Base-by-base conservation (phyloP, 2,113 vertebrate genomes). In the Caracal caracal region DNA sequence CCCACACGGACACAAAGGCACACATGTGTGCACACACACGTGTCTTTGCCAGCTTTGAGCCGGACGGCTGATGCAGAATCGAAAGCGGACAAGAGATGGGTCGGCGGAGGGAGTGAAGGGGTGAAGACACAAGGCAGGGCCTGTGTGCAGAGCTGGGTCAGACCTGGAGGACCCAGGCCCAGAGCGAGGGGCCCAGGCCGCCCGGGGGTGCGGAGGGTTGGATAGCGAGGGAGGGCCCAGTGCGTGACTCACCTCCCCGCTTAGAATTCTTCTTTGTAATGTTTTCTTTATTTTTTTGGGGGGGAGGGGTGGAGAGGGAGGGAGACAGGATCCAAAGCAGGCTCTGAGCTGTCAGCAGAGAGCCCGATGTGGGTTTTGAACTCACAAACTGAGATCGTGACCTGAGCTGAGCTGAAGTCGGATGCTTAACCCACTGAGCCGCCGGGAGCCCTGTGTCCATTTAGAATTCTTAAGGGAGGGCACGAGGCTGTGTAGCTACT, bases 1-100 rank as follows among this genome's bases (percentile, higher is more conserved):
- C 5, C 12, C 24, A 6, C 1, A 0, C 0, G 61, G 28, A 3
- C 47, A 12, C 59, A 61, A n/a, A 43, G 4, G 12, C 37, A 6
- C 7, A 0, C 0, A 3, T 0, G 15, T 7, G 7, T 24, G 19
- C 1, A 8, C 24, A 8, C 24, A 35, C 0, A 1, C 2, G 65
- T n/a, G 66, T 68, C 59, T 65, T 20, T n/a, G 10, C 26, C 10
- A 1, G 17, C 11, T 33, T 19, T 33, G 13, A 2, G 3, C 8
- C 7, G 49, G 37, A 37, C 2, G 4, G 10, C 6, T 13, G 2
- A 2, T 1, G 10, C 3, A 37, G 82, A 76, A 8, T n/a, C 9
- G 0, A 10, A 30, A 30, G 30, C 1, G 2, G 26, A 10, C n/a
- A 40, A 66, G 47, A 30, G 68, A 7, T 4, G 4, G 24, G 6